Percentiles rank a stretch among this genome's conserved stretches.
These are phyloP conservation scores for Falcaria lacertinaria DNA, from an alignment of 2,888 invertebrate genomes.

Conservation along the genomic window DNA sequence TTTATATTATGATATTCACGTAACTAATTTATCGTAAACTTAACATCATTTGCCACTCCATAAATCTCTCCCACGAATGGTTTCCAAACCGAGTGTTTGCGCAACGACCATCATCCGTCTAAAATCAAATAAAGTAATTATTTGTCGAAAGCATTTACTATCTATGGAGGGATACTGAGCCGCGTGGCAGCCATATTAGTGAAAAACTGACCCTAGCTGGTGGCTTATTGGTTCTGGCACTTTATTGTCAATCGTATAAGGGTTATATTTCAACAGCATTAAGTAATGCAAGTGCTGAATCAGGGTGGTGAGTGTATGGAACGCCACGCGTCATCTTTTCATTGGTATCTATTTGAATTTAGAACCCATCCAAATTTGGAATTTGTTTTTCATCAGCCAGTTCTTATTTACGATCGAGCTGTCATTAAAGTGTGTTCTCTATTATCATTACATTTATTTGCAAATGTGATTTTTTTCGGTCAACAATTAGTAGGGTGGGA, in stretches of 20 bases:
- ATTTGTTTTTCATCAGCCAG: slow-evolving; percentile 75
- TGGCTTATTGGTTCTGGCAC: not conserved
- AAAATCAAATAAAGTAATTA: slow-evolving; percentile 77
- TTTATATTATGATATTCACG: no score
- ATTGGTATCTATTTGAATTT: slow-evolving; percentile 75
- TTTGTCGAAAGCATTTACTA: slow-evolving; percentile 76
- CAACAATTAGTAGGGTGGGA: slow-evolving; percentile 47
- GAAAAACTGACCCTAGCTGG: slow-evolving; percentile 16
- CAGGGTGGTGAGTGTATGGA: slow-evolving; percentile 30
- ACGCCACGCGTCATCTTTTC: slow-evolving; percentile 69
- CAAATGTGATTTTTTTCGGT: slow-evolving; percentile 53
- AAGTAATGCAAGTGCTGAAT: slow-evolving; percentile 5
- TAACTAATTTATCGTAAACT: slow-evolving; percentile 20
- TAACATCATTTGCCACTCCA: slow-evolving; percentile 29
- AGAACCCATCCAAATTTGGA: slow-evolving; percentile 61
- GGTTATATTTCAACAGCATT: slow-evolving; percentile 10
- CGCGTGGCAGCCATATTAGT: slow-evolving; percentile 53
- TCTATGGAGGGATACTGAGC: slow-evolving; percentile 63
- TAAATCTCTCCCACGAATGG: slow-evolving; percentile 61
- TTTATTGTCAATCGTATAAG: slow-evolving; percentile 7
- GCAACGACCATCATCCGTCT: slow-evolving; percentile 70
- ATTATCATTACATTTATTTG: slow-evolving; percentile 65
- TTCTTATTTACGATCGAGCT: slow-evolving; percentile 62
- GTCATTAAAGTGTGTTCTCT: slow-evolving; percentile 62
- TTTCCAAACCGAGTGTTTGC: slow-evolving; percentile 50